phyloP scores from a whole-genome alignment of 35 echinoderm and acorn worm genomes.

The Apostichopus japonicus region DNA sequence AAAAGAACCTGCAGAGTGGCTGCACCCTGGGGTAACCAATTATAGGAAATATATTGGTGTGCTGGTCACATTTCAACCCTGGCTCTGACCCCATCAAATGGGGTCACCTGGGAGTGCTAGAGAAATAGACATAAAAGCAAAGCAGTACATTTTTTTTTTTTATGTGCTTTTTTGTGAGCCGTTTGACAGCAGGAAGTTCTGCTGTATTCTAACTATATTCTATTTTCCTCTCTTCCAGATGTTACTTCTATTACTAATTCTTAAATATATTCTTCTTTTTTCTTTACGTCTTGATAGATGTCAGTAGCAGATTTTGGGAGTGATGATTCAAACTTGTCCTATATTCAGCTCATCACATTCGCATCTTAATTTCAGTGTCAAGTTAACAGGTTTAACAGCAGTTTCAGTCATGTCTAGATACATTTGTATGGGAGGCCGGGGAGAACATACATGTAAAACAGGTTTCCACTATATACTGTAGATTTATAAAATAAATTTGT shows the following conservation, averaged over 20 bases:
- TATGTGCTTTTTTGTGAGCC: not conserved
- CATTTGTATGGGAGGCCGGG: too few species aligned
- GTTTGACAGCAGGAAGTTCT: slow-evolving; percentile 8
- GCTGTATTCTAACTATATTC: not conserved
- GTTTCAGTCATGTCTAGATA: too few species aligned
- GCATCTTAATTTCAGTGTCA: too few species aligned
- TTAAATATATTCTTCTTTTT: not conserved
- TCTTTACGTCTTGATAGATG: not conserved
- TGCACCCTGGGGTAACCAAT: slow-evolving; percentile 49
- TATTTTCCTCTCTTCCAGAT: not conserved
- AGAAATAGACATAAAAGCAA: not conserved
- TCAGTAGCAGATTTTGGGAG: too few species aligned
- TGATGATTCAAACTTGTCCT: too few species aligned
- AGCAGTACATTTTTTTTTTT: not conserved
- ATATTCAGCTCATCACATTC: too few species aligned
- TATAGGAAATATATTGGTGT: slow-evolving; percentile 46
- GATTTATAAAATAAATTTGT: too few species aligned
- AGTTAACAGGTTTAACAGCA: too few species aligned
- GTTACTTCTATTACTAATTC: not conserved
- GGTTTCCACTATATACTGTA: too few species aligned
- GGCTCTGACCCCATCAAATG: slow-evolving; percentile 47
- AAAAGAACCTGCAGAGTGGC: not conserved
- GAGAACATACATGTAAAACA: too few species aligned
- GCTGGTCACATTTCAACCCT: slow-evolving; percentile 49
- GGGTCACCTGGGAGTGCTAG: not conserved